Evolutionary conservation across 2,797 vertebrate genomes (phyloP), one percentile per base, ranked within the genome.

Genomic region (Gastrophryne carolinensis): DNA sequence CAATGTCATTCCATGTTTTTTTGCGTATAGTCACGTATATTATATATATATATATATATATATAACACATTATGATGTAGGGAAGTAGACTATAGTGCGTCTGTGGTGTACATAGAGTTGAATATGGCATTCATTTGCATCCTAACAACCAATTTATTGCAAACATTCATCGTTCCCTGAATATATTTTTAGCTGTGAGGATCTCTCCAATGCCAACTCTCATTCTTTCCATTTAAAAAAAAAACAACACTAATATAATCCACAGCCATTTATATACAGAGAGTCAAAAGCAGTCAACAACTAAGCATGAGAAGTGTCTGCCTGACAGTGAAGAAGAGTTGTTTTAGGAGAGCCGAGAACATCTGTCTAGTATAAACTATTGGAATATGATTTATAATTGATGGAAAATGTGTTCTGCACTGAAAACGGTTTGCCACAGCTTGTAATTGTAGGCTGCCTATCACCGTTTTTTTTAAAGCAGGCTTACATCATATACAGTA

Each of bases 161-260:
- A 65, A 52, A 52, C 47, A 67, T 47, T 67, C 47, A 52, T 24
- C 47, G 53, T 26, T 17, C 10, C 9, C 29, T 11, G 21, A 29
- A 4, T 53, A 17, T 53, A 67, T 53, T 67, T 67, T 53, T 24
- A 37, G 49, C 34, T 17, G 5, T 34, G 4, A n/a, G n/a, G n/a
- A n/a, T n/a, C n/a, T 37, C 30, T 30, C 34, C 7, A 23, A 24
- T 67, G 44, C 63, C 63, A 66, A 34, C 17, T 64, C 27, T 66
- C 21, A 49, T 53, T 53, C 47, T 67, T 67, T 66, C 63, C 63
- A 66, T 66, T 53, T 34, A 35, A 52, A 35, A 35, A n/a, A n/a
- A 44, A 47, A 26, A 67, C 47, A 67, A 67, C 24, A 21, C 32
- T 52, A 53, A 53, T 53, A 67, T 53, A 35, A 67, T 35, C 32